phyloP scores from a whole-genome alignment of 2,113 vertebrate genomes.

The Otolemur garnettii region DNA sequence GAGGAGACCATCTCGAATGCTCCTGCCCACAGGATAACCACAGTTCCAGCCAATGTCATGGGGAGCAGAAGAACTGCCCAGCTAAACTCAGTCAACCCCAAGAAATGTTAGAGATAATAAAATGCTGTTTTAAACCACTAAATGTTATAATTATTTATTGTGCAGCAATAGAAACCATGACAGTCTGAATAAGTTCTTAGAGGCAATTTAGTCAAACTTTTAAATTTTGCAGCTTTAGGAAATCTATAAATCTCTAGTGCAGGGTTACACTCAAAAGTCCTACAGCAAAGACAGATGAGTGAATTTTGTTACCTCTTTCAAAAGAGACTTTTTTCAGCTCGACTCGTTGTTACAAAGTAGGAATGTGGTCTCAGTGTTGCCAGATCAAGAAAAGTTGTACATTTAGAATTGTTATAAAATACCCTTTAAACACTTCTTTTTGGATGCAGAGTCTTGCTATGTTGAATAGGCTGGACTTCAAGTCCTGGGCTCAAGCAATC shows the following conservation, averaged over 20 bases:
- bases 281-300: neutral
- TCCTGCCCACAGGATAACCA: neutral
- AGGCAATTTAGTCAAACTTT: neutral
- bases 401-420: constrained; percentile 30
- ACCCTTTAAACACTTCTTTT: neutral
- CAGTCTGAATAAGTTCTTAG: neutral
- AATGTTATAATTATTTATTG: neutral
- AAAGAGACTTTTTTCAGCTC: neutral
- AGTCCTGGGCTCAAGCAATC: too few species aligned
- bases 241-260: neutral
- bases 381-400: neutral
- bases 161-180: neutral
- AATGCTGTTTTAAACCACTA: neutral
- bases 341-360: neutral
- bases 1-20: neutral
- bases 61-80: neutral
- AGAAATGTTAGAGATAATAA: neutral
- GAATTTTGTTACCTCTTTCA: neutral
- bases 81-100: neutral
- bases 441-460: too few species aligned
- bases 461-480: too few species aligned
- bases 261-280: neutral
- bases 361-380: neutral
- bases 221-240: neutral
- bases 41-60: neutral